Evolutionary conservation across 37 sponge, comb jelly and placozoan genomes (phyloP).

Genomic region (Agelas oroides): DNA sequence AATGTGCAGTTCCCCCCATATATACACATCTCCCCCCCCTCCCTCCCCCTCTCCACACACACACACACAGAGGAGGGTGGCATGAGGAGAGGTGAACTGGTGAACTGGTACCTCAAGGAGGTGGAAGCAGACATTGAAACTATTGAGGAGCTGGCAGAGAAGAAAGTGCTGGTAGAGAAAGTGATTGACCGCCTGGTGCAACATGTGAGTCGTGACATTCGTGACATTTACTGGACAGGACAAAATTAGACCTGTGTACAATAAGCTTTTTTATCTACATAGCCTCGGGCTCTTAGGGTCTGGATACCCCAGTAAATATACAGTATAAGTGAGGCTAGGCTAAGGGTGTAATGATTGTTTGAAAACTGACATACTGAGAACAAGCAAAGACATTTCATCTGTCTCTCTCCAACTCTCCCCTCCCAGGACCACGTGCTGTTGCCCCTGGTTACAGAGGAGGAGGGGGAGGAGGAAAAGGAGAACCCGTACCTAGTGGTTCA

Average conservation of each 20-base stretch:
- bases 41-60: neutral
- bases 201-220: conserved; percentile 84
- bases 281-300: neutral
- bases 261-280: neutral
- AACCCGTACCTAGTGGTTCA: conserved; percentile 93
- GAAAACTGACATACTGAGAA: too few species aligned
- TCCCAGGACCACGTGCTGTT: conserved; percentile 82
- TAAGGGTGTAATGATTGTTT: neutral
- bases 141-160: conserved; percentile 80
- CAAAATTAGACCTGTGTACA: neutral
- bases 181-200: conserved; percentile 93
- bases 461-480: conserved; percentile 36
- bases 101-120: conserved; percentile 95
- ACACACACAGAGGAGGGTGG: conserved; percentile 73
- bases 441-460: conserved; percentile 64
- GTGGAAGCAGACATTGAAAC: conserved; percentile 89
- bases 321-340: too few species aligned
- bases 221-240: too few species aligned
- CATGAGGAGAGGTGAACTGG: conserved; percentile 67
- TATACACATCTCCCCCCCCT: neutral
- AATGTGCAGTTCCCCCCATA: neutral
- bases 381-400: too few species aligned
- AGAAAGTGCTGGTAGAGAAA: conserved; percentile 88
- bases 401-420: too few species aligned
- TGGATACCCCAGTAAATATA: neutral